Base-by-base conservation (phyloP, 2,888 invertebrate species). In the Campoplex capitator region DNA sequence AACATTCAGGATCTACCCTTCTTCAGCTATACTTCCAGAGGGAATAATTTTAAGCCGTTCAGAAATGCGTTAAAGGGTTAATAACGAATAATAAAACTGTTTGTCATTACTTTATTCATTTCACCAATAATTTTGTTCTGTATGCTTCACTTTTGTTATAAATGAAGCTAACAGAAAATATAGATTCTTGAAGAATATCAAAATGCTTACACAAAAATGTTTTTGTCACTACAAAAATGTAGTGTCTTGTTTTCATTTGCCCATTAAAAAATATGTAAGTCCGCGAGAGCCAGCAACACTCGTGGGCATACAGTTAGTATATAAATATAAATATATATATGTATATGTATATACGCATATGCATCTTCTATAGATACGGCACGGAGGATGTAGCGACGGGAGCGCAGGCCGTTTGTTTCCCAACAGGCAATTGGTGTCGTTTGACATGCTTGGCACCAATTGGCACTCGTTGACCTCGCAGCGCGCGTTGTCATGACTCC, bases 391-490 rank as follows among this genome's bases (percentile, higher is more conserved):
- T 42, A 68, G 35, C 32, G 81, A 87, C 56, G 83, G 79, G 88
- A 81, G 86, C 86, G 87, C 81, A 79, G 79, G 65, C 67, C 91
- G 92, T 93, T 93, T 93, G 93, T 93, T 93, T 93, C 93, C 93
- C 93, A 93, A 93, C 93, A 93, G 93, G 88, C 92, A 92, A 93
- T 93, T 93, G 92, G 89, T 91, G 91, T 93, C 93, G 91, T 92
- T 93, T 93, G 93, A 93, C 93, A 92, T 91, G 91, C 90, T 93
- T 93, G 93, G 91, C 93, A 93, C 92, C 92, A 93, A 93, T 93
- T 93, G 93, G 88, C 93, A 93, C 93, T 92, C 91, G 92, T 94
- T 94, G 93, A 93, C 93, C 93, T 92, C 92, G 89, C 91, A 89
- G 91, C 90, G 90, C 91, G 91, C 92, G 93, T 93, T 93, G 93